A percentile compares a stretch with the other conserved stretches of the same genome.
These are phyloP conservation scores for Cuculus canorus DNA, from an alignment of 2,797 vertebrate genomes.

Conservation along the genomic window DNA sequence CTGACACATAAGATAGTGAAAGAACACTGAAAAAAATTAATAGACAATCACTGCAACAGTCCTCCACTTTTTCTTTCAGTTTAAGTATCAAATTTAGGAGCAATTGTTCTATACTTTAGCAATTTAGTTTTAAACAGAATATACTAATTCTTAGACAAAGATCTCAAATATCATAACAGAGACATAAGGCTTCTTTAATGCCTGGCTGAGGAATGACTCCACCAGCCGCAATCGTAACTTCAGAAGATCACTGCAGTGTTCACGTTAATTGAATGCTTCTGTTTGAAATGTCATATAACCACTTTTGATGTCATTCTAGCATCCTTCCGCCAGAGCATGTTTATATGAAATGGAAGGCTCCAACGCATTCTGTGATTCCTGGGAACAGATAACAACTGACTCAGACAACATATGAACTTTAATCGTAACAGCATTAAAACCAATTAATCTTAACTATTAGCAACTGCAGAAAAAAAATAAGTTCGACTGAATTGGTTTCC, in stretches of 20 bases:
- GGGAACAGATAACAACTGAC: slow-evolving; percentile 1
- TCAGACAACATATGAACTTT: slow-evolving; percentile 19
- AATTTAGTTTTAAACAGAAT: background rate
- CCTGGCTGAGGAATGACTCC: background rate
- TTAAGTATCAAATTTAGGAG: background rate
- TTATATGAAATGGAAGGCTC: background rate
- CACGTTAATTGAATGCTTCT: background rate
- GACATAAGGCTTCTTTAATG: background rate
- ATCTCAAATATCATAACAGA: background rate
- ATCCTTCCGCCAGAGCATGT: background rate
- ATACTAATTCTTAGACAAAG: slow-evolving; percentile 2
- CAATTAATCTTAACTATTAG: slow-evolving; percentile 28
- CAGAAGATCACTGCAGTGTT: background rate
- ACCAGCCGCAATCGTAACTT: background rate
- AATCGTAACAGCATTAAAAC: background rate
- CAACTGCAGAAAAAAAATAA: slow-evolving; percentile 9
- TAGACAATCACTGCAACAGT: background rate
- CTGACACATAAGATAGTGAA: background rate
- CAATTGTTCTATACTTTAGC: background rate
- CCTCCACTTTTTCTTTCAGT: background rate
- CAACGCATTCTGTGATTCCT: background rate
- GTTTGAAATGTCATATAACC: background rate
- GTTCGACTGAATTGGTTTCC: slow-evolving; percentile 2
- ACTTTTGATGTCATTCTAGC: background rate
- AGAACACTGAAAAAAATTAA: background rate